A percentile compares a stretch with the other conserved stretches of the same genome.
phyloP scores from a whole-genome alignment of 2,888 invertebrate genomes.

The Eupithecia dodoneata region DNA sequence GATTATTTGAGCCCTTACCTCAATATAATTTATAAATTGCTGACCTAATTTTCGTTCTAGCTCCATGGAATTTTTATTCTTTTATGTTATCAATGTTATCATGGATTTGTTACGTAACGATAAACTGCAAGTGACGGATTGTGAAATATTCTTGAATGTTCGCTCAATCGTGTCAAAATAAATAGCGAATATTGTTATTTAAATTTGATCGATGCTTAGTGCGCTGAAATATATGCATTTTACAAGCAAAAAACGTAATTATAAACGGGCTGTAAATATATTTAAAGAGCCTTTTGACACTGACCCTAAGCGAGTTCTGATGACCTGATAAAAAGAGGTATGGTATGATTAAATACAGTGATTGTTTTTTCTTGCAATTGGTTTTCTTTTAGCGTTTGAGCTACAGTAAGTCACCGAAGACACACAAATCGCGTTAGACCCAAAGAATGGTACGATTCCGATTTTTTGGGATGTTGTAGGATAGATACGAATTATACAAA shows the following conservation, averaged over 20 bases:
- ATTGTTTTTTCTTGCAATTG: not conserved
- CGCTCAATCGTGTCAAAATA: not conserved
- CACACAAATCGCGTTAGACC: no score
- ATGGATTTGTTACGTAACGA: not conserved
- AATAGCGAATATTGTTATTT: not conserved
- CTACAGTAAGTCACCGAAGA: not conserved
- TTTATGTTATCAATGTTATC: not conserved
- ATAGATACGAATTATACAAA: no score
- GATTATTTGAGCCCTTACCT: no score
- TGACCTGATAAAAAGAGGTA: not conserved
- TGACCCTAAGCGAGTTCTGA: slow-evolving; percentile 11
- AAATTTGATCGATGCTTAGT: not conserved
- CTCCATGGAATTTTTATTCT: not conserved
- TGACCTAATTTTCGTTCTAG: not conserved
- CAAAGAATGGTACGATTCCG: no score
- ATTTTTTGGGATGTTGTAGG: no score
- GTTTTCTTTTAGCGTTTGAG: not conserved
- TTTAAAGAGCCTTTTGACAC: not conserved
- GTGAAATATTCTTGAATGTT: not conserved
- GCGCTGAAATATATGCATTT: no score
- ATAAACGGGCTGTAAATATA: not conserved
- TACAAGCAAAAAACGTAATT: not conserved
- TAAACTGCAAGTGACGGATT: not conserved
- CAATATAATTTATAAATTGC: slow-evolving; percentile 3
- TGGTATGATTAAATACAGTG: no score